Percentiles rank a stretch among this genome's conserved stretches.
These are phyloP conservation scores for Apodemus sylvaticus DNA, from an alignment of 2,113 vertebrate species.

Conservation along the genomic window DNA sequence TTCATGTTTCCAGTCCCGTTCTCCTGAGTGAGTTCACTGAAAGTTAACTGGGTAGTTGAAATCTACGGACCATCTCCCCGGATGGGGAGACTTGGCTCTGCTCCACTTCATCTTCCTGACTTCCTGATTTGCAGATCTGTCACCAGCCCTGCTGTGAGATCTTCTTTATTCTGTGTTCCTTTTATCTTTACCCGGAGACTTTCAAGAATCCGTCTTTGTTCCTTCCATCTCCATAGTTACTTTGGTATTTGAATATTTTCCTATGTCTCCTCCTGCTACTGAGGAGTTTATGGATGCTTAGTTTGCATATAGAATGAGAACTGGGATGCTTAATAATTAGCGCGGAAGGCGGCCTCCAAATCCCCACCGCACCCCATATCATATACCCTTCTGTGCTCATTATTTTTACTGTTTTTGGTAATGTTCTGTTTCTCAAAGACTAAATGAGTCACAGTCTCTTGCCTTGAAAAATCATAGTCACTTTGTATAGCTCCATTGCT, in stretches of 20 bases:
- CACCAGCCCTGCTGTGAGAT: slow-evolving; percentile 68
- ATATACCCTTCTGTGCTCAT: slow-evolving; percentile 68
- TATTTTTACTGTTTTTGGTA: slow-evolving; percentile 69
- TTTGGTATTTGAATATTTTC: slow-evolving; percentile 72
- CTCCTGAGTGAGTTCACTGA: slow-evolving; percentile 72
- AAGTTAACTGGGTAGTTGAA: slow-evolving; percentile 71
- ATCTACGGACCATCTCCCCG: slow-evolving; percentile 66
- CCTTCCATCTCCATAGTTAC: slow-evolving; percentile 75
- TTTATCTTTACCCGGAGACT: slow-evolving; percentile 78
- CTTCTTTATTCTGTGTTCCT: slow-evolving; percentile 74
- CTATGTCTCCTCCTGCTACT: slow-evolving; percentile 49
- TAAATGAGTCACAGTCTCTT: slow-evolving; percentile 64
- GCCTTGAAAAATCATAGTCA: slow-evolving; percentile 54
- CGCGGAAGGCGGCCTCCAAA: slow-evolving; percentile 61
- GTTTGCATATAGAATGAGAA: slow-evolving; percentile 75
- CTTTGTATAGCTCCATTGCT: slow-evolving; percentile 26
- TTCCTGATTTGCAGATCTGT: slow-evolving; percentile 76
- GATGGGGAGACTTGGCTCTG: slow-evolving; percentile 54
- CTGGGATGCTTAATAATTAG: slow-evolving; percentile 71
- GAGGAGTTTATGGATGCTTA: slow-evolving; percentile 66
- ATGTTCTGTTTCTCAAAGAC: slow-evolving; percentile 67
- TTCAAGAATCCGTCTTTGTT: slow-evolving; percentile 76
- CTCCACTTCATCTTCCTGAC: slow-evolving; percentile 75
- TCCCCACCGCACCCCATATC: slow-evolving; percentile 57
- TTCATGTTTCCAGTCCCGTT: slow-evolving; percentile 69